Evolutionary conservation across 2,113 vertebrate genomes (phyloP).

Genomic region (Chloropsis cyanopogon): DNA sequence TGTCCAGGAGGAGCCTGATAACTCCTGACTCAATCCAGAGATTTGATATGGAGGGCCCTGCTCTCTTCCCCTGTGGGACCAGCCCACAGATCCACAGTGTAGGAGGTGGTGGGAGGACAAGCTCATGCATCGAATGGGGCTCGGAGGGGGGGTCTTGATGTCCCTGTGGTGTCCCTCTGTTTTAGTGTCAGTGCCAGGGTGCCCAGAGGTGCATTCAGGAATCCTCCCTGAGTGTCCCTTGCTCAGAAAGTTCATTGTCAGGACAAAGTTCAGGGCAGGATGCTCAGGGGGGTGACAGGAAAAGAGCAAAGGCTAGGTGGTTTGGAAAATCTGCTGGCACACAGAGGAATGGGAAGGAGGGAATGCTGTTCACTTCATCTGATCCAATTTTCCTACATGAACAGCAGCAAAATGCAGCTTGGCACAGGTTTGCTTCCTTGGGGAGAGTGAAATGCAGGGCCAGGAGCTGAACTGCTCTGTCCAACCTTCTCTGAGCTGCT

Average conservation of each 20-base stretch:
- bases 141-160: not conserved
- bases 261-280: not conserved
- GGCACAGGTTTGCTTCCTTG: not conserved
- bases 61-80: not conserved
- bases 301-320: not conserved
- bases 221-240: not conserved
- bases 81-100: not conserved
- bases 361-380: not conserved
- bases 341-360: not conserved
- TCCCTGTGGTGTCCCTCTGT: too few relatives aligned
- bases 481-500: not conserved
- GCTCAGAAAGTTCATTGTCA: not conserved
- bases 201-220: fast-evolving
- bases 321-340: not conserved
- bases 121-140: not conserved
- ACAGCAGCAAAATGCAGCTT: not conserved
- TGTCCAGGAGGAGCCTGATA: not conserved
- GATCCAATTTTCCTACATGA: not conserved
- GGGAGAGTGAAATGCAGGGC: not conserved
- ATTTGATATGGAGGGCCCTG: not conserved
- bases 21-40: not conserved
- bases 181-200: too few relatives aligned
- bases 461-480: not conserved
- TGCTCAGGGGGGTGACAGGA: not conserved
- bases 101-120: not conserved